phyloP scores from a whole-genome alignment of 2,113 vertebrate species.

The Syngnathus typhle region DNA sequence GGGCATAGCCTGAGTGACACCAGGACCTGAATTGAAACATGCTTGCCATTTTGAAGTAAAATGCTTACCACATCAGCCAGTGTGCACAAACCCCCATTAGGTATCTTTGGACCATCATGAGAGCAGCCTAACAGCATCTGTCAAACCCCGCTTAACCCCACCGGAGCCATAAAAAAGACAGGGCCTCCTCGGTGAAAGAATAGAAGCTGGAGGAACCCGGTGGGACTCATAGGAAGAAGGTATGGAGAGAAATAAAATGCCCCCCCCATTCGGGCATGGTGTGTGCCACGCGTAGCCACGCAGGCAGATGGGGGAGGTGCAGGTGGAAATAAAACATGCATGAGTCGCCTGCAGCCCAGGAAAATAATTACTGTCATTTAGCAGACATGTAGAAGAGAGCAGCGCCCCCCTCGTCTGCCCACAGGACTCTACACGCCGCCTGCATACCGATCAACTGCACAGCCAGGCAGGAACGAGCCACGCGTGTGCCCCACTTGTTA shows the following conservation, averaged over 20 bases:
- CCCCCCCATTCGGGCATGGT: slow-evolving; percentile 32
- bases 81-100: slow-evolving; percentile 44
- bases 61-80: slow-evolving; percentile 49
- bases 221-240: slow-evolving; percentile 45
- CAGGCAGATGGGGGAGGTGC: slow-evolving; percentile 68
- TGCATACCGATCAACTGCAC: slow-evolving; percentile 63
- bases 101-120: slow-evolving; percentile 56
- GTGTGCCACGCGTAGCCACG: slow-evolving; percentile 52
- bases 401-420: slow-evolving; percentile 48
- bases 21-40: slow-evolving; percentile 28
- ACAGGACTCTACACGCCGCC: slow-evolving; percentile 43
- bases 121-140: slow-evolving; percentile 59
- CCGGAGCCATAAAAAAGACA: slow-evolving; percentile 44
- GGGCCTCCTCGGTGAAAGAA: slow-evolving; percentile 43
- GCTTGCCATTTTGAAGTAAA: slow-evolving; percentile 51
- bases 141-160: slow-evolving; percentile 50
- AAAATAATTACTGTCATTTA: slow-evolving; percentile 99
- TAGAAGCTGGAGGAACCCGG: slow-evolving; percentile 38
- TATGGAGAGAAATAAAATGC: slow-evolving; percentile 55
- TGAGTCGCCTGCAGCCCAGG: slow-evolving; percentile 98
- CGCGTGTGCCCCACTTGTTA: background rate
- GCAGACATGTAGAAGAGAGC: slow-evolving; percentile 68
- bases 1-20: slow-evolving; percentile 16
- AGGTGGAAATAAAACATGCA: slow-evolving; percentile 79
- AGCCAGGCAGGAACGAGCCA: slow-evolving; percentile 33